Evolutionary conservation across 2,113 vertebrate genomes (phyloP), one percentile per base, ranked within the genome.

Genomic region (Arvicanthis niloticus): DNA sequence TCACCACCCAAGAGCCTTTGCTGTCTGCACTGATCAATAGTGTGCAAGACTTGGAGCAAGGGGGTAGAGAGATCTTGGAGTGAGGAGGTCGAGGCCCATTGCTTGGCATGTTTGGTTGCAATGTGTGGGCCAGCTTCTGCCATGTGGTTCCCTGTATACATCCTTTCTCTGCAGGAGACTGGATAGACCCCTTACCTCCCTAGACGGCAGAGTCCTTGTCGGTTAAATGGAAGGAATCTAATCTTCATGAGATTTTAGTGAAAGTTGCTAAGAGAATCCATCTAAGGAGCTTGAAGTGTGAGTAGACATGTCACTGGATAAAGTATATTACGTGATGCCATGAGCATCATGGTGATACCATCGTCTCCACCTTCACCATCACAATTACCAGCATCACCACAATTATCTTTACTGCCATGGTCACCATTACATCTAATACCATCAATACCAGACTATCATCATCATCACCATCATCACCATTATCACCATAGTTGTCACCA

Each of bases 331-430:
- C 12, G 7, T 24, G 15, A 2, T 62, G 86, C 3, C 42, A 53
- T 6, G 3, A 21, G 1, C 37, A 67, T 0, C 42, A 60, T 1
- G 45, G 5, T 45, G 45, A 45, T 65, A 31, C 3, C 37, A 40
- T 0, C 11, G 72, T 0, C 60, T 62, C 0, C 51, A 88, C 0
- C 65, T 65, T 0, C 26, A 29, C 0, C 51, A 40, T 0, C 62
- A 72, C 0, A 3, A 67, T 0, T 15, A 93, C 1, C 24, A 31
- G 0, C 29, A 72, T 0, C 37, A 67, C 0, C 34, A 40, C 0
- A 22, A 62, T 0, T 19, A 75, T 0, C 68, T 24, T 1, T 3
- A 40, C 1, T 37, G 26, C 1, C 51, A 45, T 0, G 7, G 53
- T 0, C 45, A 78, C 0, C 48, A 88, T 0, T 26, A 72, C 0